A percentile compares a stretch with the other conserved stretches of the same genome.
Conservation (phyloP, 2,797 vertebrate genomes). For the Mormyrops boulengeri region DNA sequence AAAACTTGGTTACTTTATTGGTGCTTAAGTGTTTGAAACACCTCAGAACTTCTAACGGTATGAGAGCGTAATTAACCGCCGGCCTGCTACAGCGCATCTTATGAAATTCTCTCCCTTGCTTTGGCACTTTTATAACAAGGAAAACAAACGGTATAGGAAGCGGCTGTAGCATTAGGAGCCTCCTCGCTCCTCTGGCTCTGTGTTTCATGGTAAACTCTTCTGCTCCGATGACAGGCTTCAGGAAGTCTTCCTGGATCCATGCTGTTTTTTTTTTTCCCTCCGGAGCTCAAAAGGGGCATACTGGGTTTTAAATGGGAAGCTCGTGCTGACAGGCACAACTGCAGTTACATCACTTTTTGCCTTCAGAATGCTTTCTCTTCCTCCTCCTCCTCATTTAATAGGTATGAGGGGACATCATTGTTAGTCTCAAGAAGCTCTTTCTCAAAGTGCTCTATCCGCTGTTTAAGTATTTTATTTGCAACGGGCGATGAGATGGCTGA, state of each 20-base stretch:
- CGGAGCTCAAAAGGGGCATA: background rate
- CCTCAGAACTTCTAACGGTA: background rate
- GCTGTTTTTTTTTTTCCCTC: background rate
- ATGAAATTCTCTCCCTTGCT: background rate
- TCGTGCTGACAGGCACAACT: background rate
- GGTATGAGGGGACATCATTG: constrained; percentile 1
- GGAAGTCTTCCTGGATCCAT: background rate
- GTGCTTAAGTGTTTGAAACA: background rate
- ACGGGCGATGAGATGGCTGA: background rate
- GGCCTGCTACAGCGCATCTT: background rate
- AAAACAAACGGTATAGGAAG: background rate
- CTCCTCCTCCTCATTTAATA: background rate
- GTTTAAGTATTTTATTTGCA: background rate
- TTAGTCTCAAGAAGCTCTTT: background rate
- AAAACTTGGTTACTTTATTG: background rate
- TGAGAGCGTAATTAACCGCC: background rate
- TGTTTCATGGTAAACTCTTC: background rate
- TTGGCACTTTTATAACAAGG: background rate
- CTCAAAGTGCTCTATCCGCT: background rate
- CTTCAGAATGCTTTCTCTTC: background rate
- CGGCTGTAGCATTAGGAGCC: background rate
- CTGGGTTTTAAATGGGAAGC: background rate
- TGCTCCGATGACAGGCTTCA: constrained; percentile 1
- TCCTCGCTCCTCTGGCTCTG: background rate
- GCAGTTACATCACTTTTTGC: constrained; percentile 2